phyloP scores from a whole-genome alignment of 2,888 invertebrate species.

The Penaeus monodon region DNA sequence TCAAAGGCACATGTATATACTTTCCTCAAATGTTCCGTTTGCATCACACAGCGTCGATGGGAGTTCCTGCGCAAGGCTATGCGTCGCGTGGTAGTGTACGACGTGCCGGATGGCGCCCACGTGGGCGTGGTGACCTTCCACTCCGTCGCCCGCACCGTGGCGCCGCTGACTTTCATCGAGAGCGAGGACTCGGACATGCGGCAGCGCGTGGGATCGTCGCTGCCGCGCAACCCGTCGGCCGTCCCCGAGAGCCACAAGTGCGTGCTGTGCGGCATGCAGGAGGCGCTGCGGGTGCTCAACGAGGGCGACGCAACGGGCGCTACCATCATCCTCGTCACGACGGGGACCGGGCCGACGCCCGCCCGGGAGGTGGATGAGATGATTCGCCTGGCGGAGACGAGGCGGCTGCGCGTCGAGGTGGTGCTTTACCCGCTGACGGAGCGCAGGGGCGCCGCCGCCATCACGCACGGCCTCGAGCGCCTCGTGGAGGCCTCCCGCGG shows the following conservation, averaged over 20 bases:
- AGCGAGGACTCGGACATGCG: constrained; percentile 59
- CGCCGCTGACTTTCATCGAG: constrained; percentile 61
- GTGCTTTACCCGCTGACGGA: constrained; percentile 61
- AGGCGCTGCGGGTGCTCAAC: constrained; percentile 54
- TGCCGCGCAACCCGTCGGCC: constrained; percentile 62
- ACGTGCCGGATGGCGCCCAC: constrained; percentile 70
- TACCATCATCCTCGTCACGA: constrained; percentile 56
- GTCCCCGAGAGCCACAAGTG: constrained; percentile 64
- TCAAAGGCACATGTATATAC: background rate
- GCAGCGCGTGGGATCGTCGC: constrained; percentile 58
- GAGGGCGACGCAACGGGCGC: constrained; percentile 46
- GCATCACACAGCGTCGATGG: constrained; percentile 74
- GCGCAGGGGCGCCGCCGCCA: constrained; percentile 47
- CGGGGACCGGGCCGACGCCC: constrained; percentile 50
- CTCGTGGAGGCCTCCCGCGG: constrained; percentile 55
- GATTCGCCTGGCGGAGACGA: constrained; percentile 40
- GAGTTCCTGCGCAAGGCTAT: constrained; percentile 75
- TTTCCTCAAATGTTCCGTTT: background rate
- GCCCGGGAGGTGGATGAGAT: constrained; percentile 57
- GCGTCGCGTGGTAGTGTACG: constrained; percentile 75
- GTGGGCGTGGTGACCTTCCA: constrained; percentile 67
- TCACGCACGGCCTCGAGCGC: constrained; percentile 51
- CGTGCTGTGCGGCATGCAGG: constrained; percentile 60
- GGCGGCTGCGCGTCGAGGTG: constrained; percentile 42
- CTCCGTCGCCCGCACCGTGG: constrained; percentile 59